Percentiles rank a stretch among this genome's conserved stretches.
phyloP scores from a whole-genome alignment of 2,113 vertebrate species.

The Myrmecobius fasciatus region DNA sequence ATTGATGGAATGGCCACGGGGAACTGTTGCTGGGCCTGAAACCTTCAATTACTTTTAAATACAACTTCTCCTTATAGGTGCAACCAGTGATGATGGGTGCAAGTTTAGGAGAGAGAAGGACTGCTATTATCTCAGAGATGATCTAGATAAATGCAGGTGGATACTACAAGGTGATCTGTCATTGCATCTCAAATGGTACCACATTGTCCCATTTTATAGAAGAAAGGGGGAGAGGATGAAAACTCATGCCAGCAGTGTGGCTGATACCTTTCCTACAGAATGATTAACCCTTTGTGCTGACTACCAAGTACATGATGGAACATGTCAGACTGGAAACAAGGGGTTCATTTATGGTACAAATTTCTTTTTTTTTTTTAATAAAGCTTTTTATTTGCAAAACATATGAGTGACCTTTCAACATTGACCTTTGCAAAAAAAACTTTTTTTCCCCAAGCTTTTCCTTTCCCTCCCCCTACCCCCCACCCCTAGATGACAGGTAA shows the following conservation, averaged over 20 bases:
- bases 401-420: no score
- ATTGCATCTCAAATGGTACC: background rate
- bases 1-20: background rate
- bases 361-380: no score
- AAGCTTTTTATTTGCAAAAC: no score
- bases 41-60: background rate
- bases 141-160: background rate
- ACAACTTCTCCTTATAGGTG: background rate
- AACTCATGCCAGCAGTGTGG: background rate
- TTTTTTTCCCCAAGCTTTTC: no score
- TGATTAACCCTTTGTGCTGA: background rate
- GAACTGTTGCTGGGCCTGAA: background rate
- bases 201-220: background rate
- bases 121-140: background rate
- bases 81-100: background rate
- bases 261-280: background rate
- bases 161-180: background rate
- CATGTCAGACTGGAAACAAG: background rate
- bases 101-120: background rate
- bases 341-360: background rate
- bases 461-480: no score
- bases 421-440: no score
- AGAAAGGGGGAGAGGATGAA: background rate
- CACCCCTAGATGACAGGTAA: no score
- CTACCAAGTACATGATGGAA: background rate